phyloP scores from a whole-genome alignment of 1,140 invertebrate species.

The Drosophila orena region DNA sequence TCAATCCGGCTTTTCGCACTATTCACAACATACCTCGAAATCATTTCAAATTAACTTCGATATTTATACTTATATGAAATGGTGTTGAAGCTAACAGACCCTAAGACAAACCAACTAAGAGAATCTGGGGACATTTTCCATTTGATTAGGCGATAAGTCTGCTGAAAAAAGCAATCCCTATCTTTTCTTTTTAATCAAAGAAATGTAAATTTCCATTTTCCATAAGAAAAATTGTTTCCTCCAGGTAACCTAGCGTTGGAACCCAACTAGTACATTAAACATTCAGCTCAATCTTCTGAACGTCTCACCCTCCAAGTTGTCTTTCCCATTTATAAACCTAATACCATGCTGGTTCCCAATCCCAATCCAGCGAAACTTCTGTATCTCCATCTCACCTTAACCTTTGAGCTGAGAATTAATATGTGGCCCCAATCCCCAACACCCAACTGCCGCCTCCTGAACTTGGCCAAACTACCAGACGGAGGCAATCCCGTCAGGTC shows the following conservation, averaged over 20 bases:
- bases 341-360: slow-evolving; percentile 44
- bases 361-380: slow-evolving; percentile 25
- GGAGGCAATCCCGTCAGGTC: slow-evolving; percentile 40
- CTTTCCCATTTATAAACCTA: slow-evolving; percentile 27
- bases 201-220: slow-evolving; percentile 5
- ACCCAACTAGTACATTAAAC: slow-evolving; percentile 12
- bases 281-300: slow-evolving; percentile 8
- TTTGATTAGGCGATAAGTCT: not conserved
- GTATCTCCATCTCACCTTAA: slow-evolving; percentile 50
- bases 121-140: not conserved
- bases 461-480: slow-evolving; percentile 49
- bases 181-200: slow-evolving; percentile 3
- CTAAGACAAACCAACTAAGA: no score
- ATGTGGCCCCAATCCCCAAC: slow-evolving; percentile 18
- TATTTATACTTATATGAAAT: not conserved
- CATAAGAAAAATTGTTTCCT: slow-evolving; percentile 4
- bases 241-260: not conserved
- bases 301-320: not conserved
- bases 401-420: slow-evolving; percentile 49
- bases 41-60: no score
- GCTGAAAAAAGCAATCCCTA: not conserved
- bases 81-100: not conserved
- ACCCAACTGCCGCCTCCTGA: not conserved
- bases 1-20: not conserved
- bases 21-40: no score